These are phyloP conservation scores for Chamaetylas fuelleborni DNA, from an alignment of 2,113 vertebrate species.

Conservation along the genomic window DNA sequence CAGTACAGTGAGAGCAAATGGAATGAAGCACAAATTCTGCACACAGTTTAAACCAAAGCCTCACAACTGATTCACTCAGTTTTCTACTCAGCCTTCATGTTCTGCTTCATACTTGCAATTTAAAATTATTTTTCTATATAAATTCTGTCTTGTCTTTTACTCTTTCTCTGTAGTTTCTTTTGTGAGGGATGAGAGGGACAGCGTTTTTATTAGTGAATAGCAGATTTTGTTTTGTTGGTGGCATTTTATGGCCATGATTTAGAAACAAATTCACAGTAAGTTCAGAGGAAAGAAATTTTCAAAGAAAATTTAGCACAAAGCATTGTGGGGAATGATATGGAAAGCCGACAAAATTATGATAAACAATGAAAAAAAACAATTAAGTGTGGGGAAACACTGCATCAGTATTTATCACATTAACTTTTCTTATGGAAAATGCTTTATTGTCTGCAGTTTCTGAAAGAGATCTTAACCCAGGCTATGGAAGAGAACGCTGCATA, in stretches of 20 bases:
- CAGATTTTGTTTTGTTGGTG: constrained; percentile 17
- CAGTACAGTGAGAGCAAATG: not conserved
- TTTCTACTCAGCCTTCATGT: not conserved
- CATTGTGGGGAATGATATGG: constrained; percentile 71
- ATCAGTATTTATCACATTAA: constrained; percentile 58
- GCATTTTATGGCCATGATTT: constrained; percentile 41
- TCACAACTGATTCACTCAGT: not conserved
- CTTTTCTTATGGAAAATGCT: constrained; percentile 50
- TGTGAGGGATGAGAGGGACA: not conserved
- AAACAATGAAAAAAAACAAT: constrained; percentile 73
- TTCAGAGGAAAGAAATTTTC: constrained; percentile 80
- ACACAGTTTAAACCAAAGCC: not conserved
- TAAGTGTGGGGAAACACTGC: constrained; percentile 60
- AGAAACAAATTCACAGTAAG: constrained; percentile 73
- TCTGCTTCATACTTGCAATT: not conserved
- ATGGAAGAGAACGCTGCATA: not conserved
- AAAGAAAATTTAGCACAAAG: constrained; percentile 72
- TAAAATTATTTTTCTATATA: not conserved
- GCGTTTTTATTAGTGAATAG: constrained; percentile 36
- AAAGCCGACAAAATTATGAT: constrained; percentile 71
- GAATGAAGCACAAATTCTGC: not conserved
- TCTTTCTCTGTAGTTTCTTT: not conserved
- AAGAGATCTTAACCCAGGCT: constrained; percentile 53
- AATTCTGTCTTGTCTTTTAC: not conserved
- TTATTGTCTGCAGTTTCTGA: constrained; percentile 56